Evolutionary conservation across 2,113 vertebrate species (phyloP).

Genomic region (Siniperca chuatsi): DNA sequence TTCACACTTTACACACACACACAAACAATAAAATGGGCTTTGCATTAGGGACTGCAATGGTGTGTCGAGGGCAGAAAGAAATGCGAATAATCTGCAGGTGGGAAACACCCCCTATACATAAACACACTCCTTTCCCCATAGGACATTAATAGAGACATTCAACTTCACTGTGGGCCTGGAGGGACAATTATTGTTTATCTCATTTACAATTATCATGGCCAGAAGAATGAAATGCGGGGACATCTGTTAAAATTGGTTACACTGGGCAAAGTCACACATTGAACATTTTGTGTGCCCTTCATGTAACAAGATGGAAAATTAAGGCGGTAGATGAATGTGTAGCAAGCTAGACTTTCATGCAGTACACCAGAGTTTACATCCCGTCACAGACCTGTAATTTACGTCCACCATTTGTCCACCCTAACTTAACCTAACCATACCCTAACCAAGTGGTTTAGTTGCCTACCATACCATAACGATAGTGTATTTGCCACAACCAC

Average conservation of each 20-base stretch:
- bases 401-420: too few species aligned
- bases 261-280: constrained; percentile 9
- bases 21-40: constrained; percentile 48
- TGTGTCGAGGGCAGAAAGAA: constrained; percentile 21
- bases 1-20: constrained; percentile 43
- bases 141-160: constrained; percentile 64
- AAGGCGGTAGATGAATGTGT: too few species aligned
- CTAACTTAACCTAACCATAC: too few species aligned
- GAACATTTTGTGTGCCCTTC: background rate
- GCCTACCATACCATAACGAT: too few species aligned
- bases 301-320: too few species aligned
- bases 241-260: constrained; percentile 29
- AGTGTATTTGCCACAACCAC: too few species aligned
- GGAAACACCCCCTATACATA: constrained; percentile 17
- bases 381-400: too few species aligned
- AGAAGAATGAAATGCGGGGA: constrained; percentile 32
- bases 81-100: constrained; percentile 58
- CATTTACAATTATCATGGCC: constrained; percentile 55
- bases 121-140: constrained; percentile 60
- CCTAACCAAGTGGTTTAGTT: too few species aligned
- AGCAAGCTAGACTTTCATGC: too few species aligned
- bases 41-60: constrained; percentile 30
- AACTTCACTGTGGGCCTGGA: constrained; percentile 46
- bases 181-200: constrained; percentile 54
- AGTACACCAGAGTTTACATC: too few species aligned